Percentiles rank a stretch among this genome's conserved stretches.
Evolutionary conservation across 2,888 invertebrate genomes (phyloP).

Genomic region (Zelleria hepariella): DNA sequence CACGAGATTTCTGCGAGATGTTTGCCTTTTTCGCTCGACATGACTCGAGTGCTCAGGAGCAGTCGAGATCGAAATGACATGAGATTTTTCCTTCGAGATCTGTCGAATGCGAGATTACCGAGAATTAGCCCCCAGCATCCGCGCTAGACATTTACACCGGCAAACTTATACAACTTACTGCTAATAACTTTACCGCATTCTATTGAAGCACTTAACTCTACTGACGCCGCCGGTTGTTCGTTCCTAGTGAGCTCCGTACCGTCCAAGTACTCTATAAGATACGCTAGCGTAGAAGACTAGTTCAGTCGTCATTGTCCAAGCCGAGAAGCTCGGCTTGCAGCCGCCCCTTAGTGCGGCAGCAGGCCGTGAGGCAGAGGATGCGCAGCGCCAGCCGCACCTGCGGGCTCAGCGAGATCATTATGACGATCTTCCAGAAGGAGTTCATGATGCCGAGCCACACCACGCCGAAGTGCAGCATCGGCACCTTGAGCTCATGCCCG

Average conservation of each 20-base stretch:
- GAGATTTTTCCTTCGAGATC: no score
- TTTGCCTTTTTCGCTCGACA: no score
- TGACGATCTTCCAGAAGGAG: constrained; percentile 95
- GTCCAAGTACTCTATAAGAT: background rate
- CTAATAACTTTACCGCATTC: no score
- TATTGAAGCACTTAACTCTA: no score
- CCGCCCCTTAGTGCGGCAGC: constrained; percentile 88
- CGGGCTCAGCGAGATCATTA: constrained; percentile 90
- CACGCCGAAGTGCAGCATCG: constrained; percentile 91
- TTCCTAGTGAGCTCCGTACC: no score
- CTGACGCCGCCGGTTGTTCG: background rate
- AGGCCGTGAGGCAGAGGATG: constrained; percentile 89
- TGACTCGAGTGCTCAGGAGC: no score
- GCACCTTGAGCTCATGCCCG: constrained; percentile 77
- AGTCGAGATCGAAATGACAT: no score
- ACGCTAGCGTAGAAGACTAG: background rate
- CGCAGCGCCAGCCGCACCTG: constrained; percentile 92
- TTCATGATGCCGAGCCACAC: constrained; percentile 97
- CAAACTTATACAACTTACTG: no score
- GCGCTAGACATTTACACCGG: no score
- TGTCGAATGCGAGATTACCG: no score
- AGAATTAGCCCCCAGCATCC: no score
- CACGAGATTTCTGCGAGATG: no score
- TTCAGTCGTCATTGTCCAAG: constrained; percentile 88
- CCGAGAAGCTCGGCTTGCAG: constrained; percentile 89